Conservation (phyloP, 2,113 vertebrate species). For the mouse (Mus musculus) region GRCm39 chr11:105557001-105557500, state of each 20-base stretch:
- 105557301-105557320: neutral
- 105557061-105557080: neutral
- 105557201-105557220: neutral
- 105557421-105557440: neutral
- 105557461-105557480: neutral
- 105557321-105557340: neutral
- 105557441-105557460: neutral
- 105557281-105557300: neutral
- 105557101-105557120: neutral
- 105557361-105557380: neutral
- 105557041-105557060: too few species aligned
- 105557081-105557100: neutral
- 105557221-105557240: neutral
- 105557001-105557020: too few species aligned
- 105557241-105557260: neutral
- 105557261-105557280: neutral
- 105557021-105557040: too few species aligned
- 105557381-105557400: neutral
- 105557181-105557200: neutral
- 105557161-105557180: neutral
- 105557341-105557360: neutral
- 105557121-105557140: neutral
- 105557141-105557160: conserved; percentile 9
- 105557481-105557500: neutral
- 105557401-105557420: neutral